phyloP scores from a whole-genome alignment of 2,113 vertebrate species.

The Odocoileus hemionus region DNA sequence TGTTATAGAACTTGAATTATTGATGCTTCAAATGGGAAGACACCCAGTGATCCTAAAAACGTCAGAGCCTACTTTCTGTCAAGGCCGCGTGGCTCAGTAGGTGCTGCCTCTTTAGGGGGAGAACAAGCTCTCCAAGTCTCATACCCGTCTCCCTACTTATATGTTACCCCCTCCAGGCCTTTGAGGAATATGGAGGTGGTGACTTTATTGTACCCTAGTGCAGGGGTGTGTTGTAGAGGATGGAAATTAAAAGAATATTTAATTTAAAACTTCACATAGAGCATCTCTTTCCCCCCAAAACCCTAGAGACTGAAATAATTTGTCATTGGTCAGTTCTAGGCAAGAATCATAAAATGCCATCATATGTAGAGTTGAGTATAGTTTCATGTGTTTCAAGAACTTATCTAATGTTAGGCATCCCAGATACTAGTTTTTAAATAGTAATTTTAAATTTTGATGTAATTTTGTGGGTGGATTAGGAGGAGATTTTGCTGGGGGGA shows the following conservation, averaged over 20 bases:
- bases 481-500: not conserved
- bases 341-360: not conserved
- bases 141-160: not conserved
- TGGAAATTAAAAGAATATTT: not conserved
- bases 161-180: not conserved
- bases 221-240: not conserved
- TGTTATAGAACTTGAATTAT: not conserved
- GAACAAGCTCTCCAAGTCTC: not conserved
- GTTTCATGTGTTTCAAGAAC: not conserved
- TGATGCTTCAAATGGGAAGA: not conserved
- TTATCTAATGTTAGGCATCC: not conserved
- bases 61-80: not conserved
- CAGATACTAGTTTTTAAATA: not conserved
- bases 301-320: not conserved
- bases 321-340: not conserved
- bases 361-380: not conserved
- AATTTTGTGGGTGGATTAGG: not conserved
- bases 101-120: not conserved
- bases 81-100: accelerated
- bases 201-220: not conserved
- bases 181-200: not conserved
- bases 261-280: not conserved
- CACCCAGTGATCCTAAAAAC: not conserved
- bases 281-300: not conserved
- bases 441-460: not conserved